Conservation (phyloP, 2,113 vertebrate genomes). For the Brachypodius melanocephalos region DNA sequence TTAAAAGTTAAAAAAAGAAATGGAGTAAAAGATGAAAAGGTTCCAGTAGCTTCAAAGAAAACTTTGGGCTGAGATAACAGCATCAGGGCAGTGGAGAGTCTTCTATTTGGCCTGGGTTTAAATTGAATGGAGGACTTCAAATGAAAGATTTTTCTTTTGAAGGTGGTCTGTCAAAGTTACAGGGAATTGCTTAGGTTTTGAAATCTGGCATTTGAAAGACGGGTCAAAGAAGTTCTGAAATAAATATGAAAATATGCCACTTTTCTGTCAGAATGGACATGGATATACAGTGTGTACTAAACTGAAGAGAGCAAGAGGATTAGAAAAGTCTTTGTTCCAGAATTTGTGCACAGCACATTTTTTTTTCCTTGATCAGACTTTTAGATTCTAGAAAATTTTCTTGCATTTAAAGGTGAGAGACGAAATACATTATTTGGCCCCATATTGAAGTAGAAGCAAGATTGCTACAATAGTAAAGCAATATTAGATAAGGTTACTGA, state of each 20-base stretch:
- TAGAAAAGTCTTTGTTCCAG: neutral
- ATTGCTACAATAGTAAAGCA: neutral
- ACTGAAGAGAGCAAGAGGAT: neutral
- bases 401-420: neutral
- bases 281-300: neutral
- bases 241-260: neutral
- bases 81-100: accelerated
- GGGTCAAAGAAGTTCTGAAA: neutral
- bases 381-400: neutral
- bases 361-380: neutral
- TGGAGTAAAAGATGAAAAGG: neutral
- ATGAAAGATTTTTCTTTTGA: neutral
- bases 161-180: neutral
- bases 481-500: neutral
- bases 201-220: neutral
- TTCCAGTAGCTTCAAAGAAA: neutral
- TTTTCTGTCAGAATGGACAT: neutral
- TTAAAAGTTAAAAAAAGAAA: neutral
- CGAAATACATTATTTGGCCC: neutral
- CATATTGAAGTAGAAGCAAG: neutral
- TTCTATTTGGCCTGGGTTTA: neutral
- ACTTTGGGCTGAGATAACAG: neutral
- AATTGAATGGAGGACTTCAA: neutral
- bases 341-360: neutral
- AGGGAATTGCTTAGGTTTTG: neutral